These are phyloP conservation scores for Drosophila cardini DNA, from an alignment of 1,140 invertebrate genomes.

Conservation along the genomic window DNA sequence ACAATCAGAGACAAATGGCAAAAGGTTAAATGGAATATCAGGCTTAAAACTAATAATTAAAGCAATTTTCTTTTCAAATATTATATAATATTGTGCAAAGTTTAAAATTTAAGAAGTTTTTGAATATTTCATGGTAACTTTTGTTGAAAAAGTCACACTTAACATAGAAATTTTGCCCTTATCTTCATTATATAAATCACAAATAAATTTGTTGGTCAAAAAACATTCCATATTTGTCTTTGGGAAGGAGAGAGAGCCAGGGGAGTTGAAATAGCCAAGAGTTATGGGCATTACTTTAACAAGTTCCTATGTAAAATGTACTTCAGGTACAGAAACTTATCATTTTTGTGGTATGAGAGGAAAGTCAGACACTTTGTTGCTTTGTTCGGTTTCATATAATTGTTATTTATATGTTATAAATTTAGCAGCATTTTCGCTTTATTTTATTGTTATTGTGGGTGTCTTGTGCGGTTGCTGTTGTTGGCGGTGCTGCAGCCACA, in stretches of 20 bases:
- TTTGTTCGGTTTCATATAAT: conserved; percentile 38
- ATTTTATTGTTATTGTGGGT: conserved; percentile 31
- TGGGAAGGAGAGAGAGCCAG: neutral
- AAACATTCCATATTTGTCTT: neutral
- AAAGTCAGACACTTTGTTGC: neutral
- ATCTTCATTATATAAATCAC: neutral
- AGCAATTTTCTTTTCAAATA: too few species aligned
- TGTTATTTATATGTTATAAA: conserved; percentile 54
- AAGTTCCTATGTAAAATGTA: too few species aligned
- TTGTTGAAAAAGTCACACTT: too few species aligned
- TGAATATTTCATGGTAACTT: too few species aligned
- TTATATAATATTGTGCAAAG: too few species aligned
- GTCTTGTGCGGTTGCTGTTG: conserved; percentile 27
- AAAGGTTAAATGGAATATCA: neutral
- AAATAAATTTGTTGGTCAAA: neutral
- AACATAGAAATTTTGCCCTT: neutral
- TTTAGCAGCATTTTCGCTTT: conserved; percentile 45
- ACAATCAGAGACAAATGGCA: neutral
- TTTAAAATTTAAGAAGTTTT: too few species aligned
- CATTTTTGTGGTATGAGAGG: conserved; percentile 5
- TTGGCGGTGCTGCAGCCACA: conserved; percentile 35
- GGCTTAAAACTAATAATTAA: too few species aligned
- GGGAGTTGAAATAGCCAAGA: neutral
- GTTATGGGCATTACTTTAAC: neutral
- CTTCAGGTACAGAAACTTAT: neutral